phyloP scores from a whole-genome alignment of 2,888 invertebrate genomes.

The Andrena trimmerana region DNA sequence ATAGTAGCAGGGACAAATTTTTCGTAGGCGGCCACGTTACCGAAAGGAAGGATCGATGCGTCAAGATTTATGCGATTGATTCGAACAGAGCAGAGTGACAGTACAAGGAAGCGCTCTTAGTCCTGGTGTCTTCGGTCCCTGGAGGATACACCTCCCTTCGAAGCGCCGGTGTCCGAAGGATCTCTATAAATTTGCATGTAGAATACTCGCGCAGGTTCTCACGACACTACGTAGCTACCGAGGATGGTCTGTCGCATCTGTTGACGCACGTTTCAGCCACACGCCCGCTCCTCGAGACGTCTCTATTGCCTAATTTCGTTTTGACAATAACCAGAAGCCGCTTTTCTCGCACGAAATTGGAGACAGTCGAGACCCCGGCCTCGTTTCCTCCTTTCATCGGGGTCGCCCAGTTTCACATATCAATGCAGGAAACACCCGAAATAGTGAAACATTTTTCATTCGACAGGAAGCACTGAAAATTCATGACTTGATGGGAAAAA shows the following conservation, averaged over 20 bases:
- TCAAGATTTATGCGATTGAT: conserved; percentile 85
- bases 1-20: conserved; percentile 57
- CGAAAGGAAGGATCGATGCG: conserved; percentile 74
- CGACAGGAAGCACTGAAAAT: not conserved
- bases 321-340: conserved; percentile 66
- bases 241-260: conserved; percentile 69
- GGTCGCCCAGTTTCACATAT: not conserved
- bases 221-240: conserved; percentile 61
- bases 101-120: conserved; percentile 86
- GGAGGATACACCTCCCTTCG: conserved; percentile 79
- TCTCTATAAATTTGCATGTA: conserved; percentile 85
- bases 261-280: conserved; percentile 62
- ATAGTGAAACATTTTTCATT: not conserved
- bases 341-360: conserved; percentile 56
- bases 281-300: conserved; percentile 31
- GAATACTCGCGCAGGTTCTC: conserved; percentile 82
- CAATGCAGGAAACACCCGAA: not conserved
- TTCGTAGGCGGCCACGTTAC: conserved; percentile 69
- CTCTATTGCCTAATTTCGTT: conserved; percentile 70
- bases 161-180: conserved; percentile 83
- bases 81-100: conserved; percentile 84
- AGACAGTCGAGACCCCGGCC: conserved; percentile 25
- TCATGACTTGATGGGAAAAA: too few species aligned
- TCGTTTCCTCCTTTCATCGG: conserved; percentile 20
- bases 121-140: conserved; percentile 82